Evolutionary conservation across 1,140 invertebrate genomes (phyloP).

Genomic region (Hyposmocoma kahamanoa): DNA sequence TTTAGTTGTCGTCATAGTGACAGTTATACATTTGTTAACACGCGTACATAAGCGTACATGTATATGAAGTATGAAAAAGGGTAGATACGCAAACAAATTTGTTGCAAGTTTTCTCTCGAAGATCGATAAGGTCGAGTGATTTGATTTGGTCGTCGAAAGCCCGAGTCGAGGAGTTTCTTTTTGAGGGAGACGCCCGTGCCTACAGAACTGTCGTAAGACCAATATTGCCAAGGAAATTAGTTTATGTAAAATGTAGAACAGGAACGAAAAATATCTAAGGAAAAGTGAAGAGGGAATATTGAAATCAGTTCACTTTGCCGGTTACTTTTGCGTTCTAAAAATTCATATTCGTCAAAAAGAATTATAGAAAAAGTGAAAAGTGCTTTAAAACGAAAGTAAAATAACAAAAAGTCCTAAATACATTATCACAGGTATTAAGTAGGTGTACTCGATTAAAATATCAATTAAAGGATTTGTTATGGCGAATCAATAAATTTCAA

Average conservation of each 20-base stretch:
- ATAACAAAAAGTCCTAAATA: slow-evolving; percentile 5
- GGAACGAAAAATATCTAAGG: slow-evolving; percentile 61
- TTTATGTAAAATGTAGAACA: slow-evolving; percentile 71
- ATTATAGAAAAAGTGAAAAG: slow-evolving; percentile 21
- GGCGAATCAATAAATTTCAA: no score
- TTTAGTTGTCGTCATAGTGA: no score
- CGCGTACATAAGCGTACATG: no score
- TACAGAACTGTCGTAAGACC: slow-evolving; percentile 66
- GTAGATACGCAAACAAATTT: slow-evolving; percentile 46
- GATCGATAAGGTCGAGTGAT: slow-evolving; percentile 63
- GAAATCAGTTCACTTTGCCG: slow-evolving; percentile 52
- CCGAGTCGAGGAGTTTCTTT: slow-evolving; percentile 56
- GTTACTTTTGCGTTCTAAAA: slow-evolving; percentile 34
- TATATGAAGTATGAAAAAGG: no score
- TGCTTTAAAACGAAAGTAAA: slow-evolving; percentile 8
- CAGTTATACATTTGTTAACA: no score
- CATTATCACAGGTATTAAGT: no score
- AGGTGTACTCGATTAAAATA: no score
- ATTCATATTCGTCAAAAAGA: slow-evolving; percentile 39
- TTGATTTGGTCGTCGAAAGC: slow-evolving; percentile 62
- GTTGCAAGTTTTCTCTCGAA: slow-evolving; percentile 51
- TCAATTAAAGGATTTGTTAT: no score
- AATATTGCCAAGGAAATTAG: slow-evolving; percentile 72
- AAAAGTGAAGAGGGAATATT: slow-evolving; percentile 55
- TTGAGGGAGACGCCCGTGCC: slow-evolving; percentile 51